A percentile compares a stretch with the other conserved stretches of the same genome.
These are phyloP conservation scores for Sisor rabdophorus DNA, from an alignment of 2,113 vertebrate genomes.

Conservation along the genomic window DNA sequence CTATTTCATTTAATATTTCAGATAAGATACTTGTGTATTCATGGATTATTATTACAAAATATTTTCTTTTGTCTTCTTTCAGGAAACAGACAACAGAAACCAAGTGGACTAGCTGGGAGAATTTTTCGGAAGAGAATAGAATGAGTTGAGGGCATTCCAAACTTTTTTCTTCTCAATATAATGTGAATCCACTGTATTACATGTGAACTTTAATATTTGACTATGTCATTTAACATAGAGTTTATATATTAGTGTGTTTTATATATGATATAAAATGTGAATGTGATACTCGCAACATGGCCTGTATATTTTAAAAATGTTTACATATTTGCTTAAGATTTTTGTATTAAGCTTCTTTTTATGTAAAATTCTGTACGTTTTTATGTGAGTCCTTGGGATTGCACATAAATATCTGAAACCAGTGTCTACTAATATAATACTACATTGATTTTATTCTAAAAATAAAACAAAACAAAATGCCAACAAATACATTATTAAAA, in stretches of 20 bases:
- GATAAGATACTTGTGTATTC: not conserved
- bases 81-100: conserved; percentile 12
- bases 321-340: not conserved
- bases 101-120: not conserved
- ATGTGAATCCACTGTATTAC: not conserved
- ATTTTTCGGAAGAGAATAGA: not conserved
- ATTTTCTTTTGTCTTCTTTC: conserved; percentile 34
- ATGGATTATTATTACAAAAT: not conserved
- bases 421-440: too few species aligned
- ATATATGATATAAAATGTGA: not conserved
- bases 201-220: not conserved
- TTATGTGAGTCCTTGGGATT: not conserved
- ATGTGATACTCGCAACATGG: not conserved
- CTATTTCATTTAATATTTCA: too few species aligned
- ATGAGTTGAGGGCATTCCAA: not conserved
- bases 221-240: conserved; percentile 8
- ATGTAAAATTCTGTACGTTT: not conserved
- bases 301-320: not conserved
- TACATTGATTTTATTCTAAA: not conserved
- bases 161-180: not conserved
- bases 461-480: not conserved
- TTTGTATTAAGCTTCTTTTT: too few species aligned
- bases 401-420: not conserved
- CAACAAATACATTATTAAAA: not conserved
- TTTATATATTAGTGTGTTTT: too few species aligned